These are phyloP conservation scores for Hartigia nigra DNA, from an alignment of 2,888 invertebrate species.

Conservation along the genomic window DNA sequence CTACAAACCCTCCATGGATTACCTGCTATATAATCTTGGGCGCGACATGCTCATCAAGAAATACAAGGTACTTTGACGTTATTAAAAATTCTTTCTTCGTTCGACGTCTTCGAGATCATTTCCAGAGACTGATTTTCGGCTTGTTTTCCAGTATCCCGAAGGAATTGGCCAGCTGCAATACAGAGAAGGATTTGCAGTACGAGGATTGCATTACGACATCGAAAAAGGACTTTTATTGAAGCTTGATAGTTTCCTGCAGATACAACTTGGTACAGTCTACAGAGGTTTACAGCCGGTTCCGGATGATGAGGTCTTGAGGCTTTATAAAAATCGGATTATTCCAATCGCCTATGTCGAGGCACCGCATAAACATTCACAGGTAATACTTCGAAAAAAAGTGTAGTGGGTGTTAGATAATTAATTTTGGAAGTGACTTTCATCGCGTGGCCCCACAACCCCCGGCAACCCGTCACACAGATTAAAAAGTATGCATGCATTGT, in stretches of 20 bases:
- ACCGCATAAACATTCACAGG: conserved; percentile 77
- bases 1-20: conserved; percentile 90
- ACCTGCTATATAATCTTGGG: conserved; percentile 90
- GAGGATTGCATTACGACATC: conserved; percentile 98
- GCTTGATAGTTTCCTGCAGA: conserved; percentile 95
- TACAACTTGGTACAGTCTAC: conserved; percentile 95
- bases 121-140: background rate
- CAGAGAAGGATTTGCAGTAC: conserved; percentile 92
- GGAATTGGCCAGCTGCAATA: conserved; percentile 85
- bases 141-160: conserved; percentile 82
- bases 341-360: conserved; percentile 91
- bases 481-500: background rate
- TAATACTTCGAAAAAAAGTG: conserved; percentile 54
- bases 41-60: conserved; percentile 87
- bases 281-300: conserved; percentile 84
- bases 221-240: conserved; percentile 93
- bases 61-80: conserved; percentile 76
- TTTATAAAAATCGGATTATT: conserved; percentile 88
- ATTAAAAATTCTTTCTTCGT: background rate
- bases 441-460: background rate
- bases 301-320: conserved; percentile 84
- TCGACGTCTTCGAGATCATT: background rate
- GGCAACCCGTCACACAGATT: background rate
- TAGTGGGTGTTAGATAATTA: background rate
- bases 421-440: background rate